Conservation (phyloP, 2,113 vertebrate genomes). For the Microtus richardsoni region DNA sequence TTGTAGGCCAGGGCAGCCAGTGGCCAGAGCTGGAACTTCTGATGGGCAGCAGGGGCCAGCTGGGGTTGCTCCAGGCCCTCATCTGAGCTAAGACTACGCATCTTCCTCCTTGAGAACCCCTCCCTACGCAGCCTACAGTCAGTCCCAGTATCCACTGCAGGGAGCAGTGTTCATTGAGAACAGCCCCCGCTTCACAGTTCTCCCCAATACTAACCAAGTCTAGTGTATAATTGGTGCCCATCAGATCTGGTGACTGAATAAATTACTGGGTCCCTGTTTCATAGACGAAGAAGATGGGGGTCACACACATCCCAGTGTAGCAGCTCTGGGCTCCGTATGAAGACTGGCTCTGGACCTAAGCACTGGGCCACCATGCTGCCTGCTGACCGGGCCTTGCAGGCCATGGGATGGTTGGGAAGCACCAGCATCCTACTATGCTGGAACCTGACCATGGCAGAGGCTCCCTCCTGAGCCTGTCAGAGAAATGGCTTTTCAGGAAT, state of each 20-base stretch:
- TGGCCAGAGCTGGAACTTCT: neutral
- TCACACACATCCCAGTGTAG: neutral
- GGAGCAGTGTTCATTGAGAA: neutral
- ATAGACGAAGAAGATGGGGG: neutral
- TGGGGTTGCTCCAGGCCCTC: neutral
- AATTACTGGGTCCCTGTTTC: neutral
- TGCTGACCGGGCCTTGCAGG: neutral
- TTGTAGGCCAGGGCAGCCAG: neutral
- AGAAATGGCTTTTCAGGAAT: constrained; percentile 69
- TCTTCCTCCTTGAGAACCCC: neutral
- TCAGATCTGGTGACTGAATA: neutral
- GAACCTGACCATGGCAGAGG: neutral
- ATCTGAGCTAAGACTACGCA: neutral
- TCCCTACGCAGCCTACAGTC: neutral
- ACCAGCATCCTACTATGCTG: neutral
- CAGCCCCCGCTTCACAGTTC: neutral
- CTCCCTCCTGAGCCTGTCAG: constrained; percentile 14
- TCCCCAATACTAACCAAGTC: neutral
- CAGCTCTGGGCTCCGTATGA: neutral
- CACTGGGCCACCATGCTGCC: neutral
- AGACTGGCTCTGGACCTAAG: neutral
- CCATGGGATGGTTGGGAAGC: neutral
- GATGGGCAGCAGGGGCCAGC: neutral
- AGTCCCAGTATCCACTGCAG: neutral
- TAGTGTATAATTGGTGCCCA: neutral